Base-by-base conservation (phyloP, 2,888 invertebrate species). In the Rhingia campestris region DNA sequence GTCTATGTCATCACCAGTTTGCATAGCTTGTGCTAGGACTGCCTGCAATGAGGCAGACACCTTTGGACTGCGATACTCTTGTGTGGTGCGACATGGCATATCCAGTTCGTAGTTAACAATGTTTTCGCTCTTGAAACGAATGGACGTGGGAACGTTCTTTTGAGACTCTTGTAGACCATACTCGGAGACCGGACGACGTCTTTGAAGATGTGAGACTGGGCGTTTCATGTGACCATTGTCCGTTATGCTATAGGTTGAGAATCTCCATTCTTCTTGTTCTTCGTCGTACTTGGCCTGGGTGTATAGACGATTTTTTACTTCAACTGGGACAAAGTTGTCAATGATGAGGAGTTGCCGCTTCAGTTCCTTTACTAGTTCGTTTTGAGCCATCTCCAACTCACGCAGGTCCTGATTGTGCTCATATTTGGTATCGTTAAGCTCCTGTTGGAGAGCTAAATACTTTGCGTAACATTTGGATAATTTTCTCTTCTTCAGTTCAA, bases 401-500 rank as follows among this genome's bases (percentile, higher is more conserved):
- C 98, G 95, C 70, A 99, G 93, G 91, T 99, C 98, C 81, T 95
- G 94, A 88, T 97, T 95, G 92, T 98, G 98, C 88, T 97, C 97
- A 89, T 97, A 97, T 76, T 95, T 95, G 66, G 95, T 94, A 89
- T 97, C 97, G 85, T 94, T 94, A 7, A 97, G 93, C 89, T 97
- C 97, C 88, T 95, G 95, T 87, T 96, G 91, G n/a, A 91, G 86
- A 0, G 91, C 91, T 90, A 95, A 94, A 89, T 96, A 94, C 91
- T 98, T 98, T 12, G 95, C 93, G 89, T 97, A 95, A 89, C 99
- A 94, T 91, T 98, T 97, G 89, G 97, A 97, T 69, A 99, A 92
- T 91, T 98, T 92, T 88, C 96, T 96, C 32, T 98, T 97, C 91
- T 99, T 99, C 74, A 97, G 95, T 89, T 99, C 99, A 2, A 99